Conservation (phyloP, 1,140 invertebrate species). For the Araneus ventricosus region DNA sequence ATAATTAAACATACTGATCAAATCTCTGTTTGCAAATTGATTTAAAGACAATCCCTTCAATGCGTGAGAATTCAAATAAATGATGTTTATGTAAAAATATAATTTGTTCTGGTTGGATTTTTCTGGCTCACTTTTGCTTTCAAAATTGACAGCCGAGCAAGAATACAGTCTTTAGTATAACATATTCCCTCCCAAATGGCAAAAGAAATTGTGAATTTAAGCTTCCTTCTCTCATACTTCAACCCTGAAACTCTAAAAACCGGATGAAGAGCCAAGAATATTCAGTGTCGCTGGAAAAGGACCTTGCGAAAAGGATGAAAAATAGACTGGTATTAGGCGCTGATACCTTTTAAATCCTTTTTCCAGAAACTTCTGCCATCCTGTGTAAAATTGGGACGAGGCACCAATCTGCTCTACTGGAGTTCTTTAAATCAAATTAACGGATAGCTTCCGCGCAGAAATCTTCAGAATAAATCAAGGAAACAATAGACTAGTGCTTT, state of each 20-base stretch:
- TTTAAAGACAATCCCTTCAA: too few species aligned
- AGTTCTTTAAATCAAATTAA: conserved; percentile 50
- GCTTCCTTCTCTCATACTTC: not conserved
- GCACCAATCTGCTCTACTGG: not conserved
- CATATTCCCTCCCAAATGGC: not conserved
- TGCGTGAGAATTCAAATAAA: too few species aligned
- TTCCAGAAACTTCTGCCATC: conserved; percentile 6
- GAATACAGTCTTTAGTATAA: not conserved
- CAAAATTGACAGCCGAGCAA: too few species aligned
- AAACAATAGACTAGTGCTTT: not conserved
- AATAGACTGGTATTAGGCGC: conserved; percentile 21
- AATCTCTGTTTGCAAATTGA: too few species aligned
- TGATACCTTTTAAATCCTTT: conserved; percentile 60
- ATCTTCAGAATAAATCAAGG: conserved; percentile 17
- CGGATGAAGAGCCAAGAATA: conserved; percentile 3
- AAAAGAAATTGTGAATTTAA: not conserved
- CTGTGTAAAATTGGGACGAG: not conserved
- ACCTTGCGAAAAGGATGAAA: conserved; percentile 40
- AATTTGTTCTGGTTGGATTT: too few species aligned
- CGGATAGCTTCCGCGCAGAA: not conserved
- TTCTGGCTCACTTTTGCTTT: too few species aligned
- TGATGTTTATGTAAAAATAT: too few species aligned
- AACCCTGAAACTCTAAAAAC: not conserved
- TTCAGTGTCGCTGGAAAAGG: not conserved
- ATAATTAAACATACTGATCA: too few species aligned